A percentile compares a stretch with the other conserved stretches of the same genome.
Conservation (phyloP, 2,888 invertebrate species). For the Lysandra bellargus region DNA sequence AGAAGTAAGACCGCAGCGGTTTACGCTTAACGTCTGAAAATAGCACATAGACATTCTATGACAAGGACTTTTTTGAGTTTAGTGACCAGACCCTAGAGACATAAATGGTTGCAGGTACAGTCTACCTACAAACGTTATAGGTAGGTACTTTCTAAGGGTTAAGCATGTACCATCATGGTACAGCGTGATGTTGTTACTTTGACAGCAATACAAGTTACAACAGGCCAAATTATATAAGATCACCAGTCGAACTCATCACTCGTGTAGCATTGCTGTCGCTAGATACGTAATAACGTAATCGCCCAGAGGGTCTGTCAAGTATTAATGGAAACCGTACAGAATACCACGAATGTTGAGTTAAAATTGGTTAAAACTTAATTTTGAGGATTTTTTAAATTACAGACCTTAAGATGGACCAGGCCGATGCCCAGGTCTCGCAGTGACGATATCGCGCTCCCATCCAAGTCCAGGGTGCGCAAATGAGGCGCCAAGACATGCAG, state of each 20-base stretch:
- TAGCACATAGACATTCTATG: neutral
- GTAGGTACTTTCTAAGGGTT: too few species aligned
- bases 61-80: neutral
- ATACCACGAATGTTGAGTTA: neutral
- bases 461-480: slow-evolving; percentile 81
- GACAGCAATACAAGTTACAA: too few species aligned
- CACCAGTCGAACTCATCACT: too few species aligned
- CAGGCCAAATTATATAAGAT: too few species aligned
- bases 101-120: too few species aligned
- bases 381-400: neutral
- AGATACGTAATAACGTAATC: too few species aligned
- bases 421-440: slow-evolving; percentile 85
- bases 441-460: slow-evolving; percentile 84
- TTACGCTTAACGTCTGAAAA: slow-evolving; percentile 73
- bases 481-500: slow-evolving; percentile 82
- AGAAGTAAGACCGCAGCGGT: slow-evolving; percentile 83
- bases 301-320: too few species aligned
- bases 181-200: too few species aligned
- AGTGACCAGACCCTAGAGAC: neutral
- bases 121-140: too few species aligned
- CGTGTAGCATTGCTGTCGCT: too few species aligned
- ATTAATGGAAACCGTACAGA: too few species aligned
- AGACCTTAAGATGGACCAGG: slow-evolving; percentile 78
- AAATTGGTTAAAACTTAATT: neutral
- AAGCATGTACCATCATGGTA: too few species aligned